Conservation (phyloP, 2,888 invertebrate genomes). For the Tanaodytes sp. region DNA sequence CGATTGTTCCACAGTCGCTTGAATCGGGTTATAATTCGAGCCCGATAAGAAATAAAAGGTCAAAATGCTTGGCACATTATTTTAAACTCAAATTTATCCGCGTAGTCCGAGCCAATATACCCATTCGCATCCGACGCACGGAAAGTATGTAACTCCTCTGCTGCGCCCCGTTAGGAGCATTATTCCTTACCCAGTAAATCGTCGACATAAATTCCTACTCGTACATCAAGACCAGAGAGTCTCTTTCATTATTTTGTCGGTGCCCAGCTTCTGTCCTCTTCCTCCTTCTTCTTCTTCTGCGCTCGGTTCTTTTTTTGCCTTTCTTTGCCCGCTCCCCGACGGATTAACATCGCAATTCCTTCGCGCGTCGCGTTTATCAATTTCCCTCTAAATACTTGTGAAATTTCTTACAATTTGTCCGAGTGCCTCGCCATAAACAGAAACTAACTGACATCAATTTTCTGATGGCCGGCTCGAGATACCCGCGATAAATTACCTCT, state of each 20-base stretch:
- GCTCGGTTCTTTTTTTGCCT: conserved; percentile 11
- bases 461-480: conserved; percentile 13
- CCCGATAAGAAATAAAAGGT: too few relatives aligned
- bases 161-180: conserved; percentile 27
- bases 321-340: too few relatives aligned
- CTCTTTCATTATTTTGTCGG: conserved; percentile 1
- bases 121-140: conserved; percentile 19
- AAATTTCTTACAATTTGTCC: conserved; percentile 22
- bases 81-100: conserved; percentile 32
- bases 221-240: conserved; percentile 22
- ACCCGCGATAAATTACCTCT: conserved; percentile 30
- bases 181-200: conserved; percentile 8
- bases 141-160: conserved; percentile 32
- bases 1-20: too few relatives aligned
- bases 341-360: conserved; percentile 32
- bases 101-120: conserved; percentile 16
- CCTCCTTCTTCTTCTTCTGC: not conserved
- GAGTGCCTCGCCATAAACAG: conserved; percentile 27
- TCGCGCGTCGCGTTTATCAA: not conserved
- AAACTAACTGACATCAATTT: conserved; percentile 35
- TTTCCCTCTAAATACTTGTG: conserved; percentile 22
- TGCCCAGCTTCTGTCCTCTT: not conserved
- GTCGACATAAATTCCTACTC: conserved; percentile 31
- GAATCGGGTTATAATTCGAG: too few relatives aligned
- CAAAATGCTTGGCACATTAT: too few relatives aligned